phyloP scores from a whole-genome alignment of 92 coral and sea anemone genomes.

The Muricea muricata region DNA sequence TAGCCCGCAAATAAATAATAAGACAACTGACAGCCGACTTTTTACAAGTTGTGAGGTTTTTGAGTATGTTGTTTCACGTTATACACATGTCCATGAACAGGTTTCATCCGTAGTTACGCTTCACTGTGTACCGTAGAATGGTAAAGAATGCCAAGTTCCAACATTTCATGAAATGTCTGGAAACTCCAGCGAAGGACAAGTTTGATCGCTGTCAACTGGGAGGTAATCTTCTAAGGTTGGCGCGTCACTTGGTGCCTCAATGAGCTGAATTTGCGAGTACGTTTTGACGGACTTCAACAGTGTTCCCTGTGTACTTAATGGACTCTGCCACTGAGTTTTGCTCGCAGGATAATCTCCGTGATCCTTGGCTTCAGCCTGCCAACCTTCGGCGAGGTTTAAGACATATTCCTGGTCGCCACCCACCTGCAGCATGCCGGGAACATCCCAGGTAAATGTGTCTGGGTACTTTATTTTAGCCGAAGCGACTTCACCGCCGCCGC shows the following conservation, averaged over 20 bases:
- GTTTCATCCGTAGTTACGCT: too few relatives aligned
- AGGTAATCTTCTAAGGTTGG: constrained; percentile 94
- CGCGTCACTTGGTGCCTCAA: constrained; percentile 9
- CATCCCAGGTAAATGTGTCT: constrained; percentile 78
- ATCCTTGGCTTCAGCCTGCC: not conserved
- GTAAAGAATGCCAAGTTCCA: too few relatives aligned
- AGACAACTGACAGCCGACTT: too few relatives aligned
- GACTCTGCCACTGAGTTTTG: not conserved
- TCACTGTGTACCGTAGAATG: too few relatives aligned
- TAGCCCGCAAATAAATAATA: too few relatives aligned
- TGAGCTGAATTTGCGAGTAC: constrained; percentile 2
- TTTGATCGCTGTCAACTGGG: constrained; percentile 95
- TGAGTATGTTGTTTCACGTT: too few relatives aligned
- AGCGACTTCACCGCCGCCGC: not conserved
- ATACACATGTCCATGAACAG: too few relatives aligned
- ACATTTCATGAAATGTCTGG: constrained; percentile 79
- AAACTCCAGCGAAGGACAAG: constrained; percentile 97
- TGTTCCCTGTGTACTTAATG: not conserved
- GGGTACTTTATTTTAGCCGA: constrained; percentile 19
- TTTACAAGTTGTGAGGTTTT: too few relatives aligned
- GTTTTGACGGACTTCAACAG: constrained; percentile 1
- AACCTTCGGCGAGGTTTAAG: constrained; percentile 19
- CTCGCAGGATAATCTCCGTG: not conserved
- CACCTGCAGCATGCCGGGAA: constrained; percentile 37
- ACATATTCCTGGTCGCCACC: constrained; percentile 26